Evolutionary conservation across 2,888 invertebrate genomes (phyloP).

Genomic region (Conus canariensis): DNA sequence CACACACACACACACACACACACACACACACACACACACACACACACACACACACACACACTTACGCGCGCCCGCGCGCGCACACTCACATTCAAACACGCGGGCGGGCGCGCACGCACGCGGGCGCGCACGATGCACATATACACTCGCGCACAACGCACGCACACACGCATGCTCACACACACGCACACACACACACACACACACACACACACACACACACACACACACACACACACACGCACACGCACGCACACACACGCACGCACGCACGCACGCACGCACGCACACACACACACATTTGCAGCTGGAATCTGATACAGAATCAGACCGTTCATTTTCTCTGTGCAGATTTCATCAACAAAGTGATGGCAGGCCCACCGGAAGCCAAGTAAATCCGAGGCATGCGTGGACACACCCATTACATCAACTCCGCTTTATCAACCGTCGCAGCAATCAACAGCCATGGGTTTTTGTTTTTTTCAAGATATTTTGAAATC

Average conservation of each 20-base stretch:
- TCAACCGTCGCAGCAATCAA: slow-evolving; percentile 10
- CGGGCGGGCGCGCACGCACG: no score
- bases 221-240: no score
- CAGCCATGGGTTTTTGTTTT: neutral
- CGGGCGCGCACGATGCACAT: no score
- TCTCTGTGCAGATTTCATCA: slow-evolving; percentile 87
- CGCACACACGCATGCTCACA: no score
- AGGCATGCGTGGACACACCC: neutral
- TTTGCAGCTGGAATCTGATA: neutral
- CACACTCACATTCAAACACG: no score
- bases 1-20: no score
- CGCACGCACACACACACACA: neutral
- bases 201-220: no score
- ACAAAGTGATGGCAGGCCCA: slow-evolving; percentile 87
- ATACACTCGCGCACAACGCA: no score
- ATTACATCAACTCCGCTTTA: neutral
- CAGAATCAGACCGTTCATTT: neutral
- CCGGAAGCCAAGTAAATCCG: slow-evolving; percentile 40
- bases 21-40: neutral
- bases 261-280: no score
- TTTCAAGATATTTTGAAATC: neutral
- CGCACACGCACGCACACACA: no score
- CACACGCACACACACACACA: no score
- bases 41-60: neutral
- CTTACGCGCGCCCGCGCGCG: no score